Evolutionary conservation across 2,888 invertebrate genomes (phyloP), one percentile per base, ranked within the genome.

Genomic region (Hyposoter didymator): DNA sequence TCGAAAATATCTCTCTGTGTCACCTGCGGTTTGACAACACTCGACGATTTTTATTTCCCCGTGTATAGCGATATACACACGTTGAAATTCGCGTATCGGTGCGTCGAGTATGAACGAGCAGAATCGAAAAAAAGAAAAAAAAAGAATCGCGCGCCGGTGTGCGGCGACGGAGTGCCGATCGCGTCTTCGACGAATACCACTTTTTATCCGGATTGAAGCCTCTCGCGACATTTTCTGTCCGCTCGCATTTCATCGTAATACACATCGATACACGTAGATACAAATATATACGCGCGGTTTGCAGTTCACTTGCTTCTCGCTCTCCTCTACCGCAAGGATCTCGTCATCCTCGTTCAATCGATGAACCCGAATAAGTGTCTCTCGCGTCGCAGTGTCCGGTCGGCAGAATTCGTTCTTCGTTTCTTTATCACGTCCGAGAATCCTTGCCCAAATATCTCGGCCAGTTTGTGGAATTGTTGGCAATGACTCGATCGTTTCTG

Each of bases 1-100:
- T 83, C 75, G 74, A 55, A 74, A 73, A 81, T 66, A 74, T 81
- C 67, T 67, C 67, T 47, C 64, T 0, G 89, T 90, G 92, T 91
- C 91, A 91, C 88, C 90, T 89, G 89, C 88, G 88, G 85, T 88
- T 88, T 81, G 84, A 87, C 84, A 72, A 84, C 78, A 75, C 81
- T 84, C 82, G 82, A 80, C 79, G 87, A 76, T 85, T 87, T 64
- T 74, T 78, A 59, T 76, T 17, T n/a, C 47, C 45, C 17, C 17
- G 35, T 45, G 19, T 76, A 81, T 81, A 49, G 17, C 39, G 39
- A 59, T 52, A 78, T 76, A 62, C 22, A 64, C 10, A 66, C 52
- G 55, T 39, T 59, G 52, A 43, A 43, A 43, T 22, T 49, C 66
- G 74, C 78, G 78, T 85, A 87, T 85, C 81, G 76, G 69, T n/a